Evolutionary conservation across 2,113 vertebrate genomes (phyloP).

Genomic region (Emberiza fucata): DNA sequence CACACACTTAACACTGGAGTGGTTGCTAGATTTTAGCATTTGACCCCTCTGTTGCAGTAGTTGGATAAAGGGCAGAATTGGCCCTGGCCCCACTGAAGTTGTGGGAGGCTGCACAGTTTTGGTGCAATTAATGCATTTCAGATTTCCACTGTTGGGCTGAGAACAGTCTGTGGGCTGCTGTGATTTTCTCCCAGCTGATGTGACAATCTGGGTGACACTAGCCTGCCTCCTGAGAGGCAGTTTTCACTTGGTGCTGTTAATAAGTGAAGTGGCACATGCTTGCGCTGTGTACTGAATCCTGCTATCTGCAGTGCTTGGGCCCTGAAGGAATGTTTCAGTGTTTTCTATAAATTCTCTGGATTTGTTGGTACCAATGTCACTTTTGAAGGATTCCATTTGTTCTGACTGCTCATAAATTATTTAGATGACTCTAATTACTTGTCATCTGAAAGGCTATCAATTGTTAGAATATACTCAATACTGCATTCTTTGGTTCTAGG

Average conservation of each 20-base stretch:
- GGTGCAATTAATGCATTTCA: background rate
- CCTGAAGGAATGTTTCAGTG: background rate
- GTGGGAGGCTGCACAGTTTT: rapidly evolving
- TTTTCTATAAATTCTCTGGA: background rate
- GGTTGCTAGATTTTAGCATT: background rate
- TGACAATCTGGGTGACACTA: background rate
- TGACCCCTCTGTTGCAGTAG: background rate
- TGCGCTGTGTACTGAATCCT: background rate
- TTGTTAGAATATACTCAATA: background rate
- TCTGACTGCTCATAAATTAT: background rate
- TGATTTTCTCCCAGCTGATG: background rate
- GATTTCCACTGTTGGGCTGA: background rate
- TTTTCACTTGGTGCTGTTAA: background rate
- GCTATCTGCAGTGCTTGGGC: background rate
- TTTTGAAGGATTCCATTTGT: background rate
- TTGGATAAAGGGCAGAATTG: background rate
- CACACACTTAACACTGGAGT: background rate
- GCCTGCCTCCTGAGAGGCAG: background rate
- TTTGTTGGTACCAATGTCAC: background rate
- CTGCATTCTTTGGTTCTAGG: background rate
- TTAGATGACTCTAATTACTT: background rate
- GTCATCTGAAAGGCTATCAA: background rate
- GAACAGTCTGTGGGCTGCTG: background rate
- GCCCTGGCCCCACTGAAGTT: background rate
- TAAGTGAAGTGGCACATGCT: background rate